A percentile compares a stretch with the other conserved stretches of the same genome.
These are phyloP conservation scores for Eulithis prunata DNA, from an alignment of 2,888 invertebrate species.

Conservation along the genomic window DNA sequence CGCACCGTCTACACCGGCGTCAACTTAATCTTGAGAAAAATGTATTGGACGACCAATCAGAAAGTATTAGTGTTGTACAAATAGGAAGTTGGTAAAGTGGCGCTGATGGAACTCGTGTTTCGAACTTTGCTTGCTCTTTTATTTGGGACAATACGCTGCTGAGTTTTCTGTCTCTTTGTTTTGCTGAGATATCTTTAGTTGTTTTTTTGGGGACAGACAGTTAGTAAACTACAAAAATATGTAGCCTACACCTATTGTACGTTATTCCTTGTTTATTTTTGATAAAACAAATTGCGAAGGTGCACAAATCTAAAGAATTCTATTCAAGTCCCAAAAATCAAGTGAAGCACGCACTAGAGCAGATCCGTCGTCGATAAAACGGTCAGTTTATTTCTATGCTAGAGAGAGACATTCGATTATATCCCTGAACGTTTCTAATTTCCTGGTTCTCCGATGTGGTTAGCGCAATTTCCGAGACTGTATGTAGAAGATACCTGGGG, in stretches of 20 bases:
- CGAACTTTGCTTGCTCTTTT: slow-evolving; percentile 40
- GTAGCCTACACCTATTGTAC: no score
- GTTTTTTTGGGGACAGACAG: not conserved
- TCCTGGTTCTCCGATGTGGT: slow-evolving; percentile 81
- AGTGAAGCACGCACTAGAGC: slow-evolving; percentile 49
- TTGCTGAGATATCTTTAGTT: slow-evolving; percentile 5
- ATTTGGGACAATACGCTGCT: slow-evolving; percentile 24
- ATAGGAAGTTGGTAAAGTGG: slow-evolving; percentile 44
- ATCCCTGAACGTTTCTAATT: slow-evolving; percentile 82
- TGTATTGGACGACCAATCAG: slow-evolving; percentile 58
- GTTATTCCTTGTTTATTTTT: not conserved
- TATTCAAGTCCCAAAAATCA: slow-evolving; percentile 42
- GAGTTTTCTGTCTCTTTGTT: slow-evolving; percentile 25
- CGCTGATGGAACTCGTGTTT: slow-evolving; percentile 42
- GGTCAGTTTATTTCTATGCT: slow-evolving; percentile 69
- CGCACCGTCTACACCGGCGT: slow-evolving; percentile 60
- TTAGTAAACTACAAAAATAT: no score
- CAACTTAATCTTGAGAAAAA: slow-evolving; percentile 63
- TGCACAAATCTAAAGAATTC: slow-evolving; percentile 4
- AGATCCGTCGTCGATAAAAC: slow-evolving; percentile 56
- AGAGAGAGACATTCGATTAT: slow-evolving; percentile 79
- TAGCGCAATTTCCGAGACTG: slow-evolving; percentile 82
- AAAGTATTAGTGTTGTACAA: slow-evolving; percentile 53
- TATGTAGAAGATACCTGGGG: slow-evolving; percentile 72
- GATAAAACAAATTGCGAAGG: not conserved